Conservation (phyloP, 1,140 invertebrate species). For the Penaeus indicus region DNA sequence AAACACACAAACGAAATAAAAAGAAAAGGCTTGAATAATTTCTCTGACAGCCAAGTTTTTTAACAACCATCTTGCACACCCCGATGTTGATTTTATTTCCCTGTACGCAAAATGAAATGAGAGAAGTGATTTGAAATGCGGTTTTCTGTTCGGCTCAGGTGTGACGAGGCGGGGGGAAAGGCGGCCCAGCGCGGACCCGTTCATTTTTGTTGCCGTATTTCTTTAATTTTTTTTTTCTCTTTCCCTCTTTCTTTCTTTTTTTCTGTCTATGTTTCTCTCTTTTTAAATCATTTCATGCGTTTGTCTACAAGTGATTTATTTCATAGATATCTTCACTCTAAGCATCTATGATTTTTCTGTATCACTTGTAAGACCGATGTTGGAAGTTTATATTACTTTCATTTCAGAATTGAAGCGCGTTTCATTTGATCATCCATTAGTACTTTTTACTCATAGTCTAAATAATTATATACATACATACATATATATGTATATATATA, state of each 20-base stretch:
- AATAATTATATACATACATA: background rate
- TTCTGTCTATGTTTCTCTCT: background rate
- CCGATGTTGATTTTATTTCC: constrained; percentile 39
- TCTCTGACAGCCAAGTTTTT: no score
- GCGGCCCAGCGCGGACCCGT: background rate
- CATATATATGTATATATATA: background rate
- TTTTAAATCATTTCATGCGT: background rate
- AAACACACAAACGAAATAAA: no score
- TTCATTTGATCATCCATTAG: no score
- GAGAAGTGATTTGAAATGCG: constrained; percentile 47
- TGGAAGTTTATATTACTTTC: no score
- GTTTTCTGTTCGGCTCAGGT: constrained; percentile 25
- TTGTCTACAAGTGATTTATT: no score
- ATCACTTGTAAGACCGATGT: no score
- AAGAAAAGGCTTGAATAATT: no score
- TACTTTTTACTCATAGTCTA: background rate
- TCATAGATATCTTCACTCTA: no score
- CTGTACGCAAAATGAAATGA: constrained; percentile 39
- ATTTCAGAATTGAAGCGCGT: no score
- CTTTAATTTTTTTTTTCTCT: background rate
- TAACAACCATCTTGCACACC: constrained; percentile 41
- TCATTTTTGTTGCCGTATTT: background rate
- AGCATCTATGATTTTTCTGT: no score
- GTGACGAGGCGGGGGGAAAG: constrained; percentile 32
- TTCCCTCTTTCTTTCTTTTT: background rate